Evolutionary conservation across 35 echinoderm and acorn worm species (phyloP).

Genomic region (Heliocidaris tuberculata): DNA sequence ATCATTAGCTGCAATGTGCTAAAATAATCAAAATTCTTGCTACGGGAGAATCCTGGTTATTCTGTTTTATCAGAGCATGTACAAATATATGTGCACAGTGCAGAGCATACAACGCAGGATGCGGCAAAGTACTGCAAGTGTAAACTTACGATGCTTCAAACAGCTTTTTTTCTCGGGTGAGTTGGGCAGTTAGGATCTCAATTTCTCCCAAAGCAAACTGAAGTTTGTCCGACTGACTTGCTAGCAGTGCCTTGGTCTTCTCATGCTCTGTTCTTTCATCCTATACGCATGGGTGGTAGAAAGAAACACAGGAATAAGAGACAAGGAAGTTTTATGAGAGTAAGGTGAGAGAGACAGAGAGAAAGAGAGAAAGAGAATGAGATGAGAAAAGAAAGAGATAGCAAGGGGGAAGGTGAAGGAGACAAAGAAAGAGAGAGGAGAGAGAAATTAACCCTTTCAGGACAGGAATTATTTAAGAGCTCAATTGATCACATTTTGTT

Average conservation of each 20-base stretch:
- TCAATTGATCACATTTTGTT: too few relatives aligned
- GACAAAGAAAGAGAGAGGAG: not conserved
- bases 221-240: conserved; percentile 58
- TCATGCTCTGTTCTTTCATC: conserved; percentile 63
- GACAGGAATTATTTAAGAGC: too few relatives aligned
- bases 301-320: not conserved
- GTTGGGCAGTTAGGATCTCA: conserved; percentile 65
- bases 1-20: too few relatives aligned
- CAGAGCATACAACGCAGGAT: too few relatives aligned
- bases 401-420: not conserved
- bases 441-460: too few relatives aligned
- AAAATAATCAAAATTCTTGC: too few relatives aligned
- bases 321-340: not conserved
- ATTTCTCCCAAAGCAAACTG: conserved; percentile 84
- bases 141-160: conserved; percentile 82
- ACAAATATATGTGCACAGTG: too few relatives aligned
- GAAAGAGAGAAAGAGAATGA: too few relatives aligned
- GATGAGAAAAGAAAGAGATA: not conserved
- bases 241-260: conserved; percentile 64
- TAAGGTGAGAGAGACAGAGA: not conserved
- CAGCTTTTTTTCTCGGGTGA: conserved; percentile 59
- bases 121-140: not conserved
- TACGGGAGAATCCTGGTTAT: too few relatives aligned
- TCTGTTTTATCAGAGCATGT: too few relatives aligned
- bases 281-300: not conserved